Evolutionary conservation across 2,888 invertebrate genomes (phyloP).

Genomic region (Hypolimnas misippus): DNA sequence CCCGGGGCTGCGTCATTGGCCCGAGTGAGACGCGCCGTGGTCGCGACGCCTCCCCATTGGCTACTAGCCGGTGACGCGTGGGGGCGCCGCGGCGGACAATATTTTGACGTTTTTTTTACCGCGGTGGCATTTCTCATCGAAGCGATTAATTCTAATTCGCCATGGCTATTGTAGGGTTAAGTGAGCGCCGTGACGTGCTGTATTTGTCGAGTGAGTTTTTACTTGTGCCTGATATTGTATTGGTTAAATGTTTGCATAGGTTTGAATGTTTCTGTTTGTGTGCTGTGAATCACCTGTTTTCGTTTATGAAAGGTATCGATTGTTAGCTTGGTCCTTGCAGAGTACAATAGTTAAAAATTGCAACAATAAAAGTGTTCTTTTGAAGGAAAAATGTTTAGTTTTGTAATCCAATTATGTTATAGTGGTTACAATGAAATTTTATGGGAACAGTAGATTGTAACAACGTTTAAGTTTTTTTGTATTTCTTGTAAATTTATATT

Average conservation of each 20-base stretch:
- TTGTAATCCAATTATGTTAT: constrained; percentile 5
- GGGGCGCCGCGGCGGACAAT: constrained; percentile 72
- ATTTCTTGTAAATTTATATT: not conserved
- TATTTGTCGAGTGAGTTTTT: constrained; percentile 38
- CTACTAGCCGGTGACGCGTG: constrained; percentile 61
- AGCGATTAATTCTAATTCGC: constrained; percentile 82
- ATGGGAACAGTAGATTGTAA: not conserved
- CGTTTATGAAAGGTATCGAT: constrained; percentile 22
- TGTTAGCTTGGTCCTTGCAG: constrained; percentile 2
- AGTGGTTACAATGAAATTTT: constrained; percentile 9
- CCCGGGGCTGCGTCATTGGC: constrained; percentile 77
- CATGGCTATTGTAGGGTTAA: constrained; percentile 81
- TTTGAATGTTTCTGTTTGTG: constrained; percentile 17
- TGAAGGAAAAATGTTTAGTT: constrained; percentile 10
- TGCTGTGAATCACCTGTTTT: constrained; percentile 36
- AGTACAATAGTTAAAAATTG: not conserved
- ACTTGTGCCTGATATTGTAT: constrained; percentile 35
- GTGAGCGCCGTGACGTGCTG: constrained; percentile 67
- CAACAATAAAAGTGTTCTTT: not conserved
- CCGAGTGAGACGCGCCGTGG: constrained; percentile 67
- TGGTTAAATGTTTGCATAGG: constrained; percentile 53
- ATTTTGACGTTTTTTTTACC: constrained; percentile 79
- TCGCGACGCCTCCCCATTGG: constrained; percentile 72
- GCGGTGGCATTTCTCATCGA: constrained; percentile 79
- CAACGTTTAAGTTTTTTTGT: not conserved